Conservation (phyloP, 2,888 invertebrate species). For the Stenodema calcarata region DNA sequence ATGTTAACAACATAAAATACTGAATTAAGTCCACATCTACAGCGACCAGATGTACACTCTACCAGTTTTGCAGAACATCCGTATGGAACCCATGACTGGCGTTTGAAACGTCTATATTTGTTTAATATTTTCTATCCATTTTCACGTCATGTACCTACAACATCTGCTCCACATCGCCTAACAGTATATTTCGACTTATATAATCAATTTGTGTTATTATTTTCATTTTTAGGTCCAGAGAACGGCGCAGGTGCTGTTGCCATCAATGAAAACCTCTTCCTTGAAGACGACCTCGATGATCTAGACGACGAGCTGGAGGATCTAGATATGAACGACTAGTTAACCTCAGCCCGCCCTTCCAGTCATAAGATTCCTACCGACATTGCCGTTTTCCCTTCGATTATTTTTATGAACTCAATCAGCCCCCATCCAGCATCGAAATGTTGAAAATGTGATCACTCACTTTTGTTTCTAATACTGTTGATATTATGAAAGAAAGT, state of each 20-base stretch:
- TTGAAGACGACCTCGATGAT: conserved; percentile 77
- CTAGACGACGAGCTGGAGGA: conserved; percentile 84
- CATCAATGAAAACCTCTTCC: conserved; percentile 92
- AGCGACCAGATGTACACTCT: no score
- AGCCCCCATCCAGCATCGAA: neutral
- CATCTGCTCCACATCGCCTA: no score
- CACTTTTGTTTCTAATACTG: neutral
- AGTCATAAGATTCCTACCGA: neutral
- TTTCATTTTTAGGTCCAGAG: conserved; percentile 4
- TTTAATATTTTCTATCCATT: no score
- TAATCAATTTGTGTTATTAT: no score
- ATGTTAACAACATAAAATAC: no score
- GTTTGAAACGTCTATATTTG: no score
- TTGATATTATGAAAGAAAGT: neutral
- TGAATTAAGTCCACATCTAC: no score
- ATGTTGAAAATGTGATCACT: neutral
- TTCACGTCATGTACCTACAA: no score
- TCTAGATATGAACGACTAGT: conserved; percentile 54
- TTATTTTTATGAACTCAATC: neutral
- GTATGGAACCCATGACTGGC: no score
- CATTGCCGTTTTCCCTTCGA: neutral
- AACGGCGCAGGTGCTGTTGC: conserved; percentile 65
- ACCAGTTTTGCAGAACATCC: no score
- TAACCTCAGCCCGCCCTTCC: neutral
- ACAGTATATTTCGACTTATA: no score